phyloP scores from a whole-genome alignment of 1,140 invertebrate species.

The Spodoptera litura region DNA sequence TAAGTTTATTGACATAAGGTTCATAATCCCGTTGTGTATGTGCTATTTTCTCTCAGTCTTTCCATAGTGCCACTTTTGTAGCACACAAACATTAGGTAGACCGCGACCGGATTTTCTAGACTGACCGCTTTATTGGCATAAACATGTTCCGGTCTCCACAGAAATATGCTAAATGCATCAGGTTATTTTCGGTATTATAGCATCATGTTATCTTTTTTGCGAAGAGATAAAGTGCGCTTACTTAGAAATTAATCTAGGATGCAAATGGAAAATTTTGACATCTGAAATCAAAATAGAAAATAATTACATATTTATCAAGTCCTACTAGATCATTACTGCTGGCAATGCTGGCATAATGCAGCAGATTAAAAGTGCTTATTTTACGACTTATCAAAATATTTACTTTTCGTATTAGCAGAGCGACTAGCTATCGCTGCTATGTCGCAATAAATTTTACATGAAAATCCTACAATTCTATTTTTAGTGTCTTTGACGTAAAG shows the following conservation, averaged over 20 bases:
- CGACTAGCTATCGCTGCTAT: neutral
- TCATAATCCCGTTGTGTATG: neutral
- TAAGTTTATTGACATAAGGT: neutral
- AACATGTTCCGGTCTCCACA: neutral
- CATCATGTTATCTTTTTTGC: no score
- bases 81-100: neutral
- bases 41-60: neutral
- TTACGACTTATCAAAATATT: neutral
- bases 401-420: neutral
- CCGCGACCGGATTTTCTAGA: slow-evolving; percentile 27
- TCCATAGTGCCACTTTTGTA: neutral
- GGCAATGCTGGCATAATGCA: no score
- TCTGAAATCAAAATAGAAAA: no score
- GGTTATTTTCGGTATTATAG: slow-evolving; percentile 4
- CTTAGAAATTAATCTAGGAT: no score
- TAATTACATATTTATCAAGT: no score
- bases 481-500: neutral
- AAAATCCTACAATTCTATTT: slow-evolving; percentile 7
- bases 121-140: slow-evolving; percentile 28
- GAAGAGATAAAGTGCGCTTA: no score
- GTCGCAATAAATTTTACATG: slow-evolving; percentile 4
- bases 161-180: slow-evolving; percentile 15
- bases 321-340: no score
- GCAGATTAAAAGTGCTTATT: no score
- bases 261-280: no score